Evolutionary conservation across 2,888 invertebrate genomes (phyloP), one percentile per base, ranked within the genome.

Genomic region (Julus scanicus): DNA sequence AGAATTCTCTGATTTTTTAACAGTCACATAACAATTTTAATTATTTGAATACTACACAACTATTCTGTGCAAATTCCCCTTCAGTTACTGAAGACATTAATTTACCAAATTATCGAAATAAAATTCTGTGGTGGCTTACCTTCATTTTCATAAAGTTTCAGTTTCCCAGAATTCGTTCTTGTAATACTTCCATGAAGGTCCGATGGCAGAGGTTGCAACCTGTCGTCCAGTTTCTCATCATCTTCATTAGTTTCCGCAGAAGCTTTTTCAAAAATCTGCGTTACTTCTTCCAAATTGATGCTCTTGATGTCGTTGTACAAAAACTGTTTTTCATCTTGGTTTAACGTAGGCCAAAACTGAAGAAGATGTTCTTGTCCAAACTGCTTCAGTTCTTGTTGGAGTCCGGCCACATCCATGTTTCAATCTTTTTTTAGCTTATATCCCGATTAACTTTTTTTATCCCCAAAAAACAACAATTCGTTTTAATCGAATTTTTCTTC

Each of bases 161-260:
- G 92, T 90, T 95, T 94, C 15, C 95, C 95, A 0, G 93, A 91
- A 1, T 93, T 92, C 13, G 95, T 94, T n/a, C 94, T 93, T 0
- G 94, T 94, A n/a, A 96, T 95, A 0, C 97, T 95, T 87, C 96
- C 96, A 90, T 96, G 95, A 89, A 96, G 95, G 15, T 95, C 94
- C n/a, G 95, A 93, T 0, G 97, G 96, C 88, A 98, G 95, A 0
- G 98, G 97, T 91, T 96, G 95, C 91, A 98, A 93, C 89, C 95
- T 94, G 89, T 96, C 95, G 91, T 98, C 97, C 83, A 96, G 92
- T 91, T 95, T 96, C 90, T 95, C 94, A 37, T 94, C 93, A 57
- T 91, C 90, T 87, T 94, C 94, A 90, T 94, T 94, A 11, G 94
- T 92, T 0, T 94, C 94, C 17, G 94, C 93, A 57, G 94, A 94